Base-by-base conservation (phyloP, 1,140 invertebrate species). In the Zaprionus vittiger region DNA sequence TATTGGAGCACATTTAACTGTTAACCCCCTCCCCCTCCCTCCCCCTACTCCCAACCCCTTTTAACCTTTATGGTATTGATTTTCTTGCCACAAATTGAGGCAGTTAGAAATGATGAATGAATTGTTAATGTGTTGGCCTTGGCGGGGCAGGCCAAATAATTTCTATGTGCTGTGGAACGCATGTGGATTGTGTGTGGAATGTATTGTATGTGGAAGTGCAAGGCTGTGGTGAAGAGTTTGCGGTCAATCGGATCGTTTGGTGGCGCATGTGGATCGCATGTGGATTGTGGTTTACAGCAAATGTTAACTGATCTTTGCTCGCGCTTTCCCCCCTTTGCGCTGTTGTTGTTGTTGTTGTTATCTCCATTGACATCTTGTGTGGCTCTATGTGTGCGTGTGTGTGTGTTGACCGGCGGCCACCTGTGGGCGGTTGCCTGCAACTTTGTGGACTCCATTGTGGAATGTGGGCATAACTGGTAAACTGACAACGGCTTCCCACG, bases 371-470 rank as follows among this genome's bases (percentile, higher is more conserved):
- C 14, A 54, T 55, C 7, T 62, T 15, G 44, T 38, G 28, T 63
- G 17, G 1, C 28, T 57, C 14, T 47, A 15, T 49, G 31, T 66
- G 20, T 65, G 28, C 37, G 4, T 57, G 69, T 34, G 55, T 66
- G 22, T 61, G 57, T 74, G 57, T 61, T 62, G 77, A 6, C n/a
- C n/a, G 67, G 67, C 67, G 66, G 62, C 66, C 72, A 65, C 61
- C 66, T 76, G 77, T 79, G 77, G 77, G 77, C 73, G 73, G 15
- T 7, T 66, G 63, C 47, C 14, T 54, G 49, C 49, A 47, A 63
- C 20, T 37, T 65, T 57, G 24, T 47, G 41, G 44, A 31, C 17
- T 14, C 28, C n/a, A 26, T 49, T 52, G 44, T 76, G 73, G 55
- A 59, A 20, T 76, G 61, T 65, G 24, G 73, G 20, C 68, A 65